A percentile compares a stretch with the other conserved stretches of the same genome.
phyloP scores from a whole-genome alignment of 2,888 invertebrate genomes.

The Venusia cambrica region DNA sequence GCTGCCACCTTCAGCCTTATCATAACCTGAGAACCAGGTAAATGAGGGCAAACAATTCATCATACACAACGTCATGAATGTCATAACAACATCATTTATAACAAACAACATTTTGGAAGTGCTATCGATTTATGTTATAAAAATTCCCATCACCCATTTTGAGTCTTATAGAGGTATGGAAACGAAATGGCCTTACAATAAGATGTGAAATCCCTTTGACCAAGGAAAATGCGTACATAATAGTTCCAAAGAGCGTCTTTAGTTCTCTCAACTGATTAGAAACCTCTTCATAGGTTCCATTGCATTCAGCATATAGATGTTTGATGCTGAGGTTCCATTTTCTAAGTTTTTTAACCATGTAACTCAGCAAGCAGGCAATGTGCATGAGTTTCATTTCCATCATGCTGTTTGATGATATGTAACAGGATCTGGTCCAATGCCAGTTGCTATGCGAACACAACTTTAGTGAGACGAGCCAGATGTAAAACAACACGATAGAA shows the following conservation, averaged over 20 bases:
- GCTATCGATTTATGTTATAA: no score
- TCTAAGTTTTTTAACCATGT: background rate
- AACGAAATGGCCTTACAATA: no score
- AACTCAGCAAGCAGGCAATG: background rate
- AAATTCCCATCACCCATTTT: no score
- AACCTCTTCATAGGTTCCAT: background rate
- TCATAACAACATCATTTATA: no score
- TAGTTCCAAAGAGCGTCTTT: background rate
- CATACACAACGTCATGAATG: no score
- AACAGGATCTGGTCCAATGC: slow-evolving; percentile 1
- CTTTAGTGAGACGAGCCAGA: background rate
- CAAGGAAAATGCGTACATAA: background rate
- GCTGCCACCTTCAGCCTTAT: no score
- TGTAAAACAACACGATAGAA: background rate
- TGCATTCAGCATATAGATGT: background rate
- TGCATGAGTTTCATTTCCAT: background rate
- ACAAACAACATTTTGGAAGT: no score
- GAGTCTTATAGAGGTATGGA: no score
- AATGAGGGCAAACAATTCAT: no score
- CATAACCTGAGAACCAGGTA: no score
- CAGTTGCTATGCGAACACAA: background rate
- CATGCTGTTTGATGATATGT: background rate
- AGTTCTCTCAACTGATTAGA: background rate
- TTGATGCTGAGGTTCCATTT: background rate
- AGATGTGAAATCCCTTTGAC: background rate